Base-by-base conservation (phyloP, 2,888 invertebrate species). In the Clanis bilineata region DNA sequence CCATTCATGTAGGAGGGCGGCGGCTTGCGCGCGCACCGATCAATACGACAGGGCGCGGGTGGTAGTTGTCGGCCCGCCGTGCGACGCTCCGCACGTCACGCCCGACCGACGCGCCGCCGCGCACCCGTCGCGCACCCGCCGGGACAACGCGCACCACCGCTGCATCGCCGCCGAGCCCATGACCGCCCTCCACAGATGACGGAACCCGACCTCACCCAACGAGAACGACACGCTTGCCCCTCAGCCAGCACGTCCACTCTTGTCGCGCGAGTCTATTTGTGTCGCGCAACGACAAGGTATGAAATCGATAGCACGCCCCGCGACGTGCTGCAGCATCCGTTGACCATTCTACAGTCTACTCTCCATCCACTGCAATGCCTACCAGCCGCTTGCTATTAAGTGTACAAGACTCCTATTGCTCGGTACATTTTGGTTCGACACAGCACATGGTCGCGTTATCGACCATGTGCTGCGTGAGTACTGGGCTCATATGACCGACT, bases 141-240 rank as follows among this genome's bases (percentile, higher is more conserved):
- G 71, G 72, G 69, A 62, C 64, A 15, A 23, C 62, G 41, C 41
- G 41, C 41, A 41, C 72, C 69, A 65, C 45, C 68, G 74, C 78
- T 79, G 79, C 43, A 63, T 72, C 69, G 66, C 51, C 68, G 74
- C 79, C 79, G 79, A 79, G 76, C 86, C 82, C 89, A 90, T 89
- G 87, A 83, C 83, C 86, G 85, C 87, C 86, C 83, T 79, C 83
- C 86, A 89, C 90, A 92, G 89, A 90, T 88, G 93, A 93, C 93
- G 92, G 89, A 89, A 88, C 90, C 91, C 89, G 85, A 82, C 89
- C 84, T 83, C 83, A 79, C 82, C 84, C 80, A 72, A 74, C 83
- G 72, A 84, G 77, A 76, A 74, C 80, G 77, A 79, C 73, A 74
- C 79, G 72, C 75, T 72, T 76, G 71, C 84, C 85, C 86, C 79